A percentile compares a stretch with the other conserved stretches of the same genome.
phyloP scores from a whole-genome alignment of 1,140 invertebrate species.

The Dendrolimus kikuchii region DNA sequence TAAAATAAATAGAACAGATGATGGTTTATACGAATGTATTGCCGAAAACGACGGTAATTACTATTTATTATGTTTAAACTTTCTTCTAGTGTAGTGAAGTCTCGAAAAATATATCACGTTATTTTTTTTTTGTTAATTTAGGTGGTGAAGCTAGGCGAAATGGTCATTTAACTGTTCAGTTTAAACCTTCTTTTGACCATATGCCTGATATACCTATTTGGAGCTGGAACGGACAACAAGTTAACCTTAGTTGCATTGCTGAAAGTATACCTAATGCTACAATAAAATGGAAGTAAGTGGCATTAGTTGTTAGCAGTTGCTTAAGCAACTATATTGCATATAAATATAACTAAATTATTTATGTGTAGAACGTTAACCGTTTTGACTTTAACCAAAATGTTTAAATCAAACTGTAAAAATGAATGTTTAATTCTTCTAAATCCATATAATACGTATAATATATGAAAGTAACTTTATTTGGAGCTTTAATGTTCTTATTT shows the following conservation, averaged over 20 bases:
- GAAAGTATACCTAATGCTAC: slow-evolving; percentile 94
- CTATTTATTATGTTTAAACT: neutral
- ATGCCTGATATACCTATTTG: slow-evolving; percentile 81
- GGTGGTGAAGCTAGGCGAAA: slow-evolving; percentile 81
- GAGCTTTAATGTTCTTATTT: no score
- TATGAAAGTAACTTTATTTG: no score
- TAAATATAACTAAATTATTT: no score
- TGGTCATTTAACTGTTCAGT: slow-evolving; percentile 89
- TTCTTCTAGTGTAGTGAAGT: neutral
- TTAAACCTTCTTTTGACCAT: slow-evolving; percentile 84
- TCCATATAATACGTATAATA: no score
- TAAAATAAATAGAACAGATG: slow-evolving; percentile 79
- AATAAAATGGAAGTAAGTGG: slow-evolving; percentile 82
- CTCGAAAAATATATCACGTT: slow-evolving; percentile 2
- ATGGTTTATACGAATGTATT: slow-evolving; percentile 91
- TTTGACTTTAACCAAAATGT: no score
- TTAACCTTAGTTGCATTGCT: slow-evolving; percentile 91
- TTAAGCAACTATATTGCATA: no score
- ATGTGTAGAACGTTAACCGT: no score
- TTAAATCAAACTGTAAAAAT: no score
- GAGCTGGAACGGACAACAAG: slow-evolving; percentile 85
- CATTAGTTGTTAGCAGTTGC: neutral
- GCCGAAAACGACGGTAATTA: slow-evolving; percentile 80
- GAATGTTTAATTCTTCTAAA: no score
- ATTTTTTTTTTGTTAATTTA: slow-evolving; percentile 14